These are phyloP conservation scores for Drosophila triauraria DNA, from an alignment of 1,140 invertebrate species.

Conservation along the genomic window DNA sequence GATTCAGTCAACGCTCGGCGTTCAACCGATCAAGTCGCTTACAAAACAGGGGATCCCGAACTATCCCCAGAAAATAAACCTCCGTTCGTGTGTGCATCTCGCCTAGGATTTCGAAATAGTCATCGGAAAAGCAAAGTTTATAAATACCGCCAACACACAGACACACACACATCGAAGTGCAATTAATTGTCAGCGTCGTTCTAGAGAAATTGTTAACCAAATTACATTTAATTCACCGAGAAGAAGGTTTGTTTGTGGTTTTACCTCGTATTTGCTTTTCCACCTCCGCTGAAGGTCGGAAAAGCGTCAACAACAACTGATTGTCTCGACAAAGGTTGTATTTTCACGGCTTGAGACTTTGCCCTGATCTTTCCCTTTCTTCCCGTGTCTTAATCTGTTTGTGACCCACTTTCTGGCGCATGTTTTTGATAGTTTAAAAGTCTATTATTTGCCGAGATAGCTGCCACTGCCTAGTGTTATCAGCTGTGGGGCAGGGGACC, in stretches of 20 bases:
- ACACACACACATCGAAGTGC: constrained; percentile 20
- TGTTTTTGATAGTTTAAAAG: constrained; percentile 40
- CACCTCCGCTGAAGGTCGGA: constrained; percentile 28
- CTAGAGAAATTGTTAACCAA: constrained; percentile 13
- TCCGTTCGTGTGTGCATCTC: constrained; percentile 33
- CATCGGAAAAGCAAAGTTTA: constrained; percentile 19
- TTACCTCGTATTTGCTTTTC: constrained; percentile 3
- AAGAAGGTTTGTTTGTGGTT: constrained; percentile 54
- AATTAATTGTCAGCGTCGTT: constrained; percentile 25
- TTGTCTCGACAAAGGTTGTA: constrained; percentile 19
- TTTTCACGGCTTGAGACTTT: constrained; percentile 30
- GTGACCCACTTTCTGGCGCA: constrained; percentile 37
- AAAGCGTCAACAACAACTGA: constrained; percentile 24
- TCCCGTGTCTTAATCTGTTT: background rate
- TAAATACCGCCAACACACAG: constrained; percentile 26
- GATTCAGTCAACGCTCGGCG: constrained; percentile 69
- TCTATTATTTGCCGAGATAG: constrained; percentile 11
- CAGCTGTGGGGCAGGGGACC: constrained; percentile 1
- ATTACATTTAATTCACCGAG: constrained; percentile 20
- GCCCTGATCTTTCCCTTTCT: constrained; percentile 24
- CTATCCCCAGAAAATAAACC: background rate
- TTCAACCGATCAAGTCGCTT: constrained; percentile 73
- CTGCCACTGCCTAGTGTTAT: constrained; percentile 17
- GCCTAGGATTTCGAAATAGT: constrained; percentile 36
- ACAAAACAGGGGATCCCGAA: constrained; percentile 19